Conservation (phyloP, 1,140 invertebrate genomes). For the Colletes gigas region DNA sequence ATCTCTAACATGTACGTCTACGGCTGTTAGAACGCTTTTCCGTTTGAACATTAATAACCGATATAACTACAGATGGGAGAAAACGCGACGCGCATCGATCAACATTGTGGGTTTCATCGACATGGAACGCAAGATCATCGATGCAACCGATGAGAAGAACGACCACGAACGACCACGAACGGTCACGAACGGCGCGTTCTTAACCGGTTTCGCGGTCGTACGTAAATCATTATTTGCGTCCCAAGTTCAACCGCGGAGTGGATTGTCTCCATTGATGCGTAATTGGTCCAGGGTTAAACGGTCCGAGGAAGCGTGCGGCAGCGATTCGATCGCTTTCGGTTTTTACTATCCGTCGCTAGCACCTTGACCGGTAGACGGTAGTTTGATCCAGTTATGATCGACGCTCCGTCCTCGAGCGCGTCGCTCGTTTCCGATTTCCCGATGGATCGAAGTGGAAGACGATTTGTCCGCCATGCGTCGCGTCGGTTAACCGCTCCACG, state of each 20-base stretch:
- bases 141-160: slow-evolving; percentile 3
- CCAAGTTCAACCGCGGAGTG: slow-evolving; percentile 28
- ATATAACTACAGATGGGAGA: too few relatives aligned
- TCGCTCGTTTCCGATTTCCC: neutral
- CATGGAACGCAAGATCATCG: neutral
- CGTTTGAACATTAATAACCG: too few relatives aligned
- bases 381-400: slow-evolving; percentile 35
- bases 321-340: slow-evolving; percentile 60
- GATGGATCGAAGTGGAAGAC: neutral
- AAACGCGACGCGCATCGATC: neutral
- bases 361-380: slow-evolving; percentile 17
- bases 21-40: too few relatives aligned
- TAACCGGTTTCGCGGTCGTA: slow-evolving; percentile 28
- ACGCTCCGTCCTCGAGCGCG: slow-evolving; percentile 8
- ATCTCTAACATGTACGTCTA: too few relatives aligned
- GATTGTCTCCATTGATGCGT: slow-evolving; percentile 41
- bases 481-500: too few relatives aligned
- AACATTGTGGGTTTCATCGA: neutral
- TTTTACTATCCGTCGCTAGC: slow-evolving; percentile 21
- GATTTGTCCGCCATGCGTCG: too few relatives aligned
- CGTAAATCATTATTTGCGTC: slow-evolving; percentile 22
- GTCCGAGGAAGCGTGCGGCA: slow-evolving; percentile 50
- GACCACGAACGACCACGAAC: neutral
- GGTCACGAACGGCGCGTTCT: neutral
- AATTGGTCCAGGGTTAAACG: slow-evolving; percentile 60